Evolutionary conservation across 1,140 invertebrate genomes (phyloP), one percentile per base, ranked within the genome.

Genomic region (Zaprionus ornatus): DNA sequence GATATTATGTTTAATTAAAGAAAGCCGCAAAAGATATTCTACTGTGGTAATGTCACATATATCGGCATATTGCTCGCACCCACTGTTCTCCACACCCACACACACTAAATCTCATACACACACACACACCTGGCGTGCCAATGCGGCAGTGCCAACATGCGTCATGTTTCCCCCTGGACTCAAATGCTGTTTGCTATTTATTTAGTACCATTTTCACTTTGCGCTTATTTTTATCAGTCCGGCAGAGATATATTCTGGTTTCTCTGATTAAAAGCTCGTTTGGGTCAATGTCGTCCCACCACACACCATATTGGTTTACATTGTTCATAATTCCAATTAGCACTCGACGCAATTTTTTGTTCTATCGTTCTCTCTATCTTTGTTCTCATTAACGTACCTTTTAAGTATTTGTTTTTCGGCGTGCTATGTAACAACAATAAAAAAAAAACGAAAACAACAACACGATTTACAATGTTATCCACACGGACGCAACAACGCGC

Each of bases 161-260:
- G 74, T 77, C 74, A 77, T 77, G 27, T 67, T 74, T 62, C 48
- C 60, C 35, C 45, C 40, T 25, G 15, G 15, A 48, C 54, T 64
- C 54, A 60, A 74, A 60, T 75, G 52, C 67, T 63, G 60, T 73
- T 61, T 60, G 32, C 62, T 66, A 72, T 76, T 76, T 76, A 74
- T 75, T 75, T 75, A 75, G 73, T 64, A 71, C 54, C 60, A 59
- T 64, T 75, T 75, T 69, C 72, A 74, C 66, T 63, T 69, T 74
- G 65, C 72, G 72, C 72, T 74, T 62, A 74, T 57, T 74, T 70
- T 74, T 74, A 63, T 74, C 72, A 74, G 52, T 61, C 35, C 54
- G 48, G 2, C 27, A 27, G 37, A 21, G 17, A 52, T 37, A 59
- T n/a, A 48, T 29, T 59, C 42, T 57, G 17, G 55, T 69, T 45